Evolutionary conservation across 2,888 invertebrate genomes (phyloP).

Genomic region (Acleris literana): DNA sequence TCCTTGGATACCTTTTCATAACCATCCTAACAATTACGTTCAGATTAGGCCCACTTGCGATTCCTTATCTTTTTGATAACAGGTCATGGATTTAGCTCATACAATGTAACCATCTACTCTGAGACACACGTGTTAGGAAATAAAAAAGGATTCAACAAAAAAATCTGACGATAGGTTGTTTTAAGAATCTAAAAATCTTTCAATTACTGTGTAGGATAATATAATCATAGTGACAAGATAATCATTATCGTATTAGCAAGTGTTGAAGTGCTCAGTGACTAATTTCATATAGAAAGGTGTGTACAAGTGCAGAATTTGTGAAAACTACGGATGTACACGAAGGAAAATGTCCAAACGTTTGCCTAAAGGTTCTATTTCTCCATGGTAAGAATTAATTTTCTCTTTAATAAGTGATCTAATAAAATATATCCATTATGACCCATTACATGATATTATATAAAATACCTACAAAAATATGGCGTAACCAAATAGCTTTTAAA

Average conservation of each 20-base stretch:
- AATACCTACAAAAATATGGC: too few species aligned
- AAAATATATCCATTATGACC: too few species aligned
- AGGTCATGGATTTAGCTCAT: constrained; percentile 68
- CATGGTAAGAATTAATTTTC: too few species aligned
- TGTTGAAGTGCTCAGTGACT: constrained; percentile 26
- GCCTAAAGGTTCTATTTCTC: too few species aligned
- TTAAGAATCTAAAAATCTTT: not conserved
- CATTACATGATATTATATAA: too few species aligned
- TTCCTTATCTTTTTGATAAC: constrained; percentile 68
- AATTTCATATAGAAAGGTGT: constrained; percentile 23
- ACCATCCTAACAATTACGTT: constrained; percentile 33
- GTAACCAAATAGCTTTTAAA: too few species aligned
- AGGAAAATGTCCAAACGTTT: not conserved
- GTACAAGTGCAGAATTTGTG: constrained; percentile 37
- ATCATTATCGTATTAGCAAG: not conserved
- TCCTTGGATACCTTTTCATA: constrained; percentile 12
- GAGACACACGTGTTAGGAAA: constrained; percentile 50
- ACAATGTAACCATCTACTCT: constrained; percentile 60
- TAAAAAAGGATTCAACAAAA: constrained; percentile 3
- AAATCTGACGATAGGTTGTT: not conserved
- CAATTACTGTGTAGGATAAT: not conserved
- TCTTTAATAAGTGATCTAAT: too few species aligned
- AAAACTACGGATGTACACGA: constrained; percentile 37
- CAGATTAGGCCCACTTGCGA: constrained; percentile 52
- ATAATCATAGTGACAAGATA: constrained; percentile 3